phyloP scores from a whole-genome alignment of 2,888 invertebrate species.

The Heliconius charithonia region DNA sequence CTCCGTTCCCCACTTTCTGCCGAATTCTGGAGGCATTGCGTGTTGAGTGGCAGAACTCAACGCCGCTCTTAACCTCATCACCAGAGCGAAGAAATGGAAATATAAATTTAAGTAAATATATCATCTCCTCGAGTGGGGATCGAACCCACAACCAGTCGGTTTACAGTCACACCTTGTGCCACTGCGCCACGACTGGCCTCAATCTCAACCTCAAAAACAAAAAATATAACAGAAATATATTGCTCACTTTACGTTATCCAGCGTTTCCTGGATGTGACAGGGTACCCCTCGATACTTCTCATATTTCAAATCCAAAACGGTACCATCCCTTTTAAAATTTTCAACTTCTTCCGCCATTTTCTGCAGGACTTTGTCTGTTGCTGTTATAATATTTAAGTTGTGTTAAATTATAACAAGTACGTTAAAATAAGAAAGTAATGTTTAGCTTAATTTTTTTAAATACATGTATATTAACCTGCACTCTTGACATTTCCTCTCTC shows the following conservation, averaged over 20 bases:
- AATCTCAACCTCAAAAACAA: too few relatives aligned
- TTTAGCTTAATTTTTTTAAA: background rate
- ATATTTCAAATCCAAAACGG: constrained; percentile 60
- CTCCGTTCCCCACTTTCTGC: too few relatives aligned
- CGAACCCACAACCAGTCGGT: too few relatives aligned
- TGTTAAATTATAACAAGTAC: background rate
- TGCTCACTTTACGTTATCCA: constrained; percentile 70
- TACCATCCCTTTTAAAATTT: constrained; percentile 52
- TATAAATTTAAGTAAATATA: too few relatives aligned
- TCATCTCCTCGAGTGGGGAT: too few relatives aligned
- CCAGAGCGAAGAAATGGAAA: too few relatives aligned
- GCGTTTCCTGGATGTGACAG: constrained; percentile 70
- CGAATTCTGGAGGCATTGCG: too few relatives aligned
- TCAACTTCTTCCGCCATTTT: constrained; percentile 67
- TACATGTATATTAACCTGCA: constrained; percentile 46
- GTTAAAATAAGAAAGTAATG: background rate
- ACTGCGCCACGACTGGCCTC: too few relatives aligned
- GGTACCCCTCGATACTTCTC: constrained; percentile 56
- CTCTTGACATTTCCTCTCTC: constrained; percentile 49
- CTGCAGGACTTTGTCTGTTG: constrained; percentile 58
- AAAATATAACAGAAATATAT: too few relatives aligned
- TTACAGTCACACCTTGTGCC: too few relatives aligned
- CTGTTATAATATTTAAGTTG: constrained; percentile 49
- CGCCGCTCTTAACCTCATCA: too few relatives aligned
- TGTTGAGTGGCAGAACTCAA: too few relatives aligned